phyloP scores from a whole-genome alignment of 1,140 invertebrate species.

The Formica exsecta region DNA sequence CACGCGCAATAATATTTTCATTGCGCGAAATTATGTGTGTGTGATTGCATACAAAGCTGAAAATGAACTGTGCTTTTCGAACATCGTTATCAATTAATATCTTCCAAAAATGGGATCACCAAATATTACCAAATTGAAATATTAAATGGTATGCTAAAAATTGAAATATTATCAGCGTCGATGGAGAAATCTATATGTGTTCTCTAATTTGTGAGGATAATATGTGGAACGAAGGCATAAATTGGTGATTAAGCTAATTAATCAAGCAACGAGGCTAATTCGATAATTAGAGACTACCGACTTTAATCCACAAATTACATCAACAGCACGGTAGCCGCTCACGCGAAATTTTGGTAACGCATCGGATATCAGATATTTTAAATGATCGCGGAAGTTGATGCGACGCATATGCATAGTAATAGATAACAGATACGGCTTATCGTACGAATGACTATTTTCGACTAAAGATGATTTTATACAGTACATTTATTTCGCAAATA shows the following conservation, averaged over 20 bases:
- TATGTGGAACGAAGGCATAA: not conserved
- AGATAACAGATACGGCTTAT: slow-evolving; percentile 30
- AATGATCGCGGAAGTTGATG: not conserved
- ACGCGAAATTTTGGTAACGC: not conserved
- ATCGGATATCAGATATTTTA: slow-evolving; percentile 50
- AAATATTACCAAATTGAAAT: not conserved
- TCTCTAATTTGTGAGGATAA: slow-evolving; percentile 5
- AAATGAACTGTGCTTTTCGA: slow-evolving; percentile 15
- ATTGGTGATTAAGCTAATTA: slow-evolving; percentile 67
- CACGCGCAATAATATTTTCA: slow-evolving; percentile 33
- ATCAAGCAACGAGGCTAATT: slow-evolving; percentile 58
- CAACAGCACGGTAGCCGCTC: not conserved
- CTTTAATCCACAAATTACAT: slow-evolving; percentile 66
- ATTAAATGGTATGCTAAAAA: not conserved
- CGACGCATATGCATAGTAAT: slow-evolving; percentile 21
- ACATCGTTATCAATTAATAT: slow-evolving; percentile 25
- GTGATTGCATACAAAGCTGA: not conserved
- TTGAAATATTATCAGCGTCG: not conserved
- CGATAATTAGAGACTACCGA: slow-evolving; percentile 54
- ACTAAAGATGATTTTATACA: slow-evolving; percentile 11
- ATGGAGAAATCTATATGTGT: not conserved
- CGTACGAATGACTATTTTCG: not conserved
- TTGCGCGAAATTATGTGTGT: slow-evolving; percentile 8
- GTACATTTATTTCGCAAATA: slow-evolving; percentile 26
- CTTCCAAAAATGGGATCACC: not conserved